phyloP scores from a whole-genome alignment of 2,797 vertebrate genomes.

The Arrhamphus sclerolepis region DNA sequence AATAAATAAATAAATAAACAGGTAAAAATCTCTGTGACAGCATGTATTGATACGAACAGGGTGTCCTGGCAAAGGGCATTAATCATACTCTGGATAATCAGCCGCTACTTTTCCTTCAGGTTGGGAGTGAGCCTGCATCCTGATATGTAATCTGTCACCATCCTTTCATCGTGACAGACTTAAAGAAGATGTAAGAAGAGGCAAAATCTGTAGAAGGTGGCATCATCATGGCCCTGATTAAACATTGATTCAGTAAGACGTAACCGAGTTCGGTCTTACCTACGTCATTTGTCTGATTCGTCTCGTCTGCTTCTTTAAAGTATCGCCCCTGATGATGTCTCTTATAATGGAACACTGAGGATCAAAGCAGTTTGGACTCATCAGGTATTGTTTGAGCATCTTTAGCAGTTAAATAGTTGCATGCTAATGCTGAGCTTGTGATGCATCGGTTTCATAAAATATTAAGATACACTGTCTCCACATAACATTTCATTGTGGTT shows the following conservation, averaged over 20 bases:
- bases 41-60: constrained; percentile 65
- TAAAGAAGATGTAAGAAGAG: constrained; percentile 9
- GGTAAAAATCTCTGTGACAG: constrained; percentile 47
- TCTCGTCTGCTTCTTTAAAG: constrained; percentile 24
- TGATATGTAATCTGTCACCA: constrained; percentile 38
- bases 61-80: constrained; percentile 62
- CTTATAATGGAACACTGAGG: constrained; percentile 5
- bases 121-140: constrained; percentile 7
- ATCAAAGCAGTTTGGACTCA: constrained; percentile 44
- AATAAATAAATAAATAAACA: not conserved
- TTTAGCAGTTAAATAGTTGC: constrained; percentile 2
- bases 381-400: constrained; percentile 7
- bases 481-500: constrained; percentile 31
- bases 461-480: constrained; percentile 34
- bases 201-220: constrained; percentile 7
- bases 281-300: constrained; percentile 18
- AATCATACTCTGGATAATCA: constrained; percentile 75
- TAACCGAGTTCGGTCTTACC: constrained; percentile 13
- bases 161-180: constrained; percentile 4
- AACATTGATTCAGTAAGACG: constrained; percentile 13
- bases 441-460: constrained; percentile 9
- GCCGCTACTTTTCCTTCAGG: constrained; percentile 35
- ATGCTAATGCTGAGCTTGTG: constrained; percentile 26
- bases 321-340: constrained; percentile 15
- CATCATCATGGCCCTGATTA: constrained; percentile 23